Percentiles rank a stretch among this genome's conserved stretches.
Conservation (phyloP, 1,140 invertebrate genomes). For the Physella acuta region DNA sequence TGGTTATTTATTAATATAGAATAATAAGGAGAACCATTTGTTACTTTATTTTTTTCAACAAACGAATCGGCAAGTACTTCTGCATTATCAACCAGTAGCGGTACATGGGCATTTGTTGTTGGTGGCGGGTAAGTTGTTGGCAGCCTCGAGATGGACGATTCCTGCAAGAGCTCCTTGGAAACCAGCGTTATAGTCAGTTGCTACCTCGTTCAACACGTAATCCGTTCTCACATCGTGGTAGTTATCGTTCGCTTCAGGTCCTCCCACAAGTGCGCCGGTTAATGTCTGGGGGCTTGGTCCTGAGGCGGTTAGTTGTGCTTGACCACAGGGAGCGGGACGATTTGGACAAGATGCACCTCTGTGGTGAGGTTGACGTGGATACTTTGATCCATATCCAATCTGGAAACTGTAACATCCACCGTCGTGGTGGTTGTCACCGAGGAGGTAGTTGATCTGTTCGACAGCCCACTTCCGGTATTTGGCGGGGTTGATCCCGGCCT, state of each 20-base stretch:
- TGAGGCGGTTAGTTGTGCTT: slow-evolving; percentile 23
- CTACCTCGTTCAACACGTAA: slow-evolving; percentile 59
- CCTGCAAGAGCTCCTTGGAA: slow-evolving; percentile 44
- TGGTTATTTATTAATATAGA: too few species aligned
- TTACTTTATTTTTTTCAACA: too few species aligned
- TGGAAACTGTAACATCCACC: slow-evolving; percentile 11
- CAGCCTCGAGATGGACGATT: slow-evolving; percentile 16
- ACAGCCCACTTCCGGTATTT: slow-evolving; percentile 63
- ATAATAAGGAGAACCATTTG: too few species aligned
- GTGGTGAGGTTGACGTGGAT: slow-evolving; percentile 1
- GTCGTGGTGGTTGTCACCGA: slow-evolving; percentile 64
- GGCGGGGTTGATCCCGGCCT: slow-evolving; percentile 33
- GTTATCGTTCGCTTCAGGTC: slow-evolving; percentile 53
- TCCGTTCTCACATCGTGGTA: slow-evolving; percentile 55
- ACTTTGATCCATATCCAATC: too few species aligned
- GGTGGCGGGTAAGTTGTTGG: slow-evolving; percentile 20
- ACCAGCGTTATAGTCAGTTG: slow-evolving; percentile 61
- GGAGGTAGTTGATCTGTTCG: slow-evolving; percentile 67
- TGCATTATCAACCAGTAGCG: too few species aligned
- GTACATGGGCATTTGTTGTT: slow-evolving; percentile 24
- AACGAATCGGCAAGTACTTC: too few species aligned
- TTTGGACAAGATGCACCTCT: background rate
- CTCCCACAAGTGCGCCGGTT: slow-evolving; percentile 60
- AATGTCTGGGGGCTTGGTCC: slow-evolving; percentile 52
- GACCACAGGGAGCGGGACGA: slow-evolving; percentile 23